phyloP scores from a whole-genome alignment of 2,797 vertebrate genomes.

The Takifugu ocellatus region DNA sequence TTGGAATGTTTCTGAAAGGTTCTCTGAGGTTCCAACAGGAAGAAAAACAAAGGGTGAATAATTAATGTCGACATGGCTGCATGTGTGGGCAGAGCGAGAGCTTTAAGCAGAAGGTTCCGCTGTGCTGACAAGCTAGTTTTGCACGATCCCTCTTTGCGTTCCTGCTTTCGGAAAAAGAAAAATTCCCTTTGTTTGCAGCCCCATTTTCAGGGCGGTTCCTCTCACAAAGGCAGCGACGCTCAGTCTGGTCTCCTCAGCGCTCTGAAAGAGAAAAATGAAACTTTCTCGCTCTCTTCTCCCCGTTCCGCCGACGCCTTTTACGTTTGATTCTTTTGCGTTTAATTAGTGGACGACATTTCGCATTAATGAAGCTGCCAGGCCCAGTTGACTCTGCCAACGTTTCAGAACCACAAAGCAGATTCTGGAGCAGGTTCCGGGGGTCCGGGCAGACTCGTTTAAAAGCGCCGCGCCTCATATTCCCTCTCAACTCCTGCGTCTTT shows the following conservation, averaged over 20 bases:
- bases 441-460: no score
- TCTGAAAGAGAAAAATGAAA: neutral
- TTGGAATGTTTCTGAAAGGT: constrained; percentile 12
- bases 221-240: neutral
- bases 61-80: constrained; percentile 19
- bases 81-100: constrained; percentile 34
- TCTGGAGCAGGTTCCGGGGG: no score
- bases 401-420: no score
- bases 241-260: neutral
- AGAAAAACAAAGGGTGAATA: constrained; percentile 25
- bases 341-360: neutral
- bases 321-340: neutral
- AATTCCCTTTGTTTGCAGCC: constrained; percentile 15
- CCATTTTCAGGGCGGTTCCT: constrained; percentile 6
- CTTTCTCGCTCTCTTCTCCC: neutral
- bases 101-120: constrained; percentile 13
- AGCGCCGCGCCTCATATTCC: no score
- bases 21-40: constrained; percentile 5
- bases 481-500: no score
- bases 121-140: constrained; percentile 42
- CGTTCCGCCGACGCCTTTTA: neutral
- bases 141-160: constrained; percentile 18
- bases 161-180: constrained; percentile 11
- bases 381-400: no score
- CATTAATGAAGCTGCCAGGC: neutral